phyloP scores from a whole-genome alignment of 2,888 invertebrate species.

The Vannuccia rotundouncinata region DNA sequence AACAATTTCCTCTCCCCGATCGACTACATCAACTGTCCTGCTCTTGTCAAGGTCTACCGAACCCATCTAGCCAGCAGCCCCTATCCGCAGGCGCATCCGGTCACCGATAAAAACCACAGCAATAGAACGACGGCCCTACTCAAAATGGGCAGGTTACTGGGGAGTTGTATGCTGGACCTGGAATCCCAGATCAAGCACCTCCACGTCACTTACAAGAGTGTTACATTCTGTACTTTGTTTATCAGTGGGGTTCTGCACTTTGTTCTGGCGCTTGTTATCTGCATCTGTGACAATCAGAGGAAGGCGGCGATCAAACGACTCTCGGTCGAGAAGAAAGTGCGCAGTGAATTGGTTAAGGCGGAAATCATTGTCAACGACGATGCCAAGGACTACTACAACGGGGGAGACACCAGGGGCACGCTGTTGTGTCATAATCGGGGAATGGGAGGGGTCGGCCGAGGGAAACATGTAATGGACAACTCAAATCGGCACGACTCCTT shows the following conservation, averaged over 20 bases:
- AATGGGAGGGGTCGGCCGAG: no score
- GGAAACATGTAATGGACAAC: no score
- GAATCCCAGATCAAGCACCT: background rate
- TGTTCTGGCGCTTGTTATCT: background rate
- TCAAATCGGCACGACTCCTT: no score
- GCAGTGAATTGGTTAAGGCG: background rate
- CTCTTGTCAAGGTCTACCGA: background rate
- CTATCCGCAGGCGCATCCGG: background rate
- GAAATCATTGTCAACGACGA: background rate
- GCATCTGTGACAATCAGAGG: background rate
- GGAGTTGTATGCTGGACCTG: background rate
- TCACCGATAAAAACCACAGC: no score
- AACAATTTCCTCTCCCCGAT: background rate
- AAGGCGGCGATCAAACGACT: background rate
- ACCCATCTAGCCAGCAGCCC: background rate
- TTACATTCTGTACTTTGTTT: background rate
- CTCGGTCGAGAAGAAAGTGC: background rate
- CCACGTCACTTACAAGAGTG: background rate
- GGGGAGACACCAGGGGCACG: no score
- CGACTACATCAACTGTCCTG: background rate
- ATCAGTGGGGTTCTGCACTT: background rate
- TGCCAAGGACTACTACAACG: background rate
- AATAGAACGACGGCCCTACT: background rate
- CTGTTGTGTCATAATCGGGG: no score
- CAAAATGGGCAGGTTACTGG: background rate